Conservation (phyloP, 2,113 vertebrate species). For the Oreochromis aureus region DNA sequence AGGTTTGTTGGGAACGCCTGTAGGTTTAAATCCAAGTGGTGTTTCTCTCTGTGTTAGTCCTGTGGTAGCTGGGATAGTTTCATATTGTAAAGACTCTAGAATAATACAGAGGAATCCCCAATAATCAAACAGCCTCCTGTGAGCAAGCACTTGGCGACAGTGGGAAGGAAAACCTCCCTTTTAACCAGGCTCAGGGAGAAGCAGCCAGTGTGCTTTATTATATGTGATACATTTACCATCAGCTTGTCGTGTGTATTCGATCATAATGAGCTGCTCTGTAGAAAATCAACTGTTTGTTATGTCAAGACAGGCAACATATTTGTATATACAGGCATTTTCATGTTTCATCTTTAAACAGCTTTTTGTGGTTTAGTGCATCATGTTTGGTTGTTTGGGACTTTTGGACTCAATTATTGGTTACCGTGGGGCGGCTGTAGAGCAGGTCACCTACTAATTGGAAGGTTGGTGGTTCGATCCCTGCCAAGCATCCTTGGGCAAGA, state of each 20-base stretch:
- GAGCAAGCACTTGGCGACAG: background rate
- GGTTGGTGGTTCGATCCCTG: background rate
- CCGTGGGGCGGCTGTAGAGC: background rate
- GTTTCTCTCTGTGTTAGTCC: background rate
- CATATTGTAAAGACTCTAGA: background rate
- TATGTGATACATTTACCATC: background rate
- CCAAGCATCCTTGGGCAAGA: background rate
- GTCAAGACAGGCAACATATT: background rate
- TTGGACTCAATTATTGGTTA: background rate
- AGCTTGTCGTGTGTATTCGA: background rate
- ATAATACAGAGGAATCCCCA: background rate
- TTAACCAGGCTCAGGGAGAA: background rate
- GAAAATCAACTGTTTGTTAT: too few relatives aligned
- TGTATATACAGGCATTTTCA: background rate
- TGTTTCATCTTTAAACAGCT: background rate
- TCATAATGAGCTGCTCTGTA: background rate
- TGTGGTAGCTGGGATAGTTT: background rate
- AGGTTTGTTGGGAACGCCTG: background rate
- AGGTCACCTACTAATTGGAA: background rate
- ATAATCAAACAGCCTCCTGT: background rate
- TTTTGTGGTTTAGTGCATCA: background rate
- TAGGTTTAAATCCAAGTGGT: background rate
- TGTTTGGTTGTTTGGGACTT: background rate
- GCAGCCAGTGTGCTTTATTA: background rate
- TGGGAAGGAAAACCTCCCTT: background rate